phyloP scores from a whole-genome alignment of 2,797 vertebrate genomes.

The Spizella passerina region DNA sequence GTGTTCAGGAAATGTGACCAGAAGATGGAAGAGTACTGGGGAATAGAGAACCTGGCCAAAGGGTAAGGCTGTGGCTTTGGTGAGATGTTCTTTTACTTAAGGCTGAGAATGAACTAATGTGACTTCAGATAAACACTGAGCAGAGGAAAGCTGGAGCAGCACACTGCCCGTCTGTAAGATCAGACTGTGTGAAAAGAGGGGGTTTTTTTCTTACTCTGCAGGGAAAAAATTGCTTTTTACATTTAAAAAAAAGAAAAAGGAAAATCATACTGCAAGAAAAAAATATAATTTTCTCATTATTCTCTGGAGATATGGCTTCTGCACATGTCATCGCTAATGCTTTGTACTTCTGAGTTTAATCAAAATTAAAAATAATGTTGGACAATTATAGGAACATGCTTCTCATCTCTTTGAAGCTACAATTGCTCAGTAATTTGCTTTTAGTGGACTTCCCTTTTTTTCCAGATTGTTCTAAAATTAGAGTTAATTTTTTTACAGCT shows the following conservation, averaged over 20 bases:
- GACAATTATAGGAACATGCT: conserved; percentile 46
- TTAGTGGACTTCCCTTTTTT: conserved; percentile 15
- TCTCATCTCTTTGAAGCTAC: conserved; percentile 60
- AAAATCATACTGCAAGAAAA: not conserved
- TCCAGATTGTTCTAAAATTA: conserved; percentile 26
- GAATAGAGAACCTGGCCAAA: conserved; percentile 88
- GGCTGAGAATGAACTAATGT: not conserved
- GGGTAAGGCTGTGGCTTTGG: conserved; percentile 78
- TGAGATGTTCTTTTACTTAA: not conserved
- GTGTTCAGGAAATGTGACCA: conserved; percentile 80
- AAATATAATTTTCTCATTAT: not conserved
- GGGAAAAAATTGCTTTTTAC: not conserved
- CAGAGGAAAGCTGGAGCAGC: not conserved
- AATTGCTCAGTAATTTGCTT: conserved; percentile 36
- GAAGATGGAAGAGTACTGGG: conserved; percentile 88
- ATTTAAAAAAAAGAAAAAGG: not conserved
- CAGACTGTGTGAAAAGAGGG: not conserved
- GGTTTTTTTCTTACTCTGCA: not conserved
- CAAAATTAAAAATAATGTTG: conserved; percentile 57
- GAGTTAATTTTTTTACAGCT: conserved; percentile 40
- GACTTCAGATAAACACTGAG: not conserved
- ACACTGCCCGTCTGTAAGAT: not conserved
- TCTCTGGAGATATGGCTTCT: conserved; percentile 16
- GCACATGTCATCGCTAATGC: conserved; percentile 16
- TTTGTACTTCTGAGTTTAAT: conserved; percentile 55